Percentiles rank a stretch among this genome's conserved stretches.
Conservation (phyloP, 2,888 invertebrate species). For the Mesorhabditis belari region DNA sequence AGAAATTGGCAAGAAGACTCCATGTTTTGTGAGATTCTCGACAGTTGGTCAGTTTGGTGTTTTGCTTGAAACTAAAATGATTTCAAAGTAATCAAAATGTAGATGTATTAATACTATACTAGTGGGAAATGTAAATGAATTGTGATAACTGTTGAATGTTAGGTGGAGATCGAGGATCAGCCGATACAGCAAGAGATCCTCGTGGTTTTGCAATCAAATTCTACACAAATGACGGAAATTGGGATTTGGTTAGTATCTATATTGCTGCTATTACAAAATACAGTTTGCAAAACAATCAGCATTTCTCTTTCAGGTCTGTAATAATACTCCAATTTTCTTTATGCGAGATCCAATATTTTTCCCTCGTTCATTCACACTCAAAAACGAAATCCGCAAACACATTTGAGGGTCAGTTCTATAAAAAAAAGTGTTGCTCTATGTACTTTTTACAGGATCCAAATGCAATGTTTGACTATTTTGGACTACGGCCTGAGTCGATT, state of each 20-base stretch:
- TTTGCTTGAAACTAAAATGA: background rate
- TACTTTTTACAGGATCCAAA: constrained; percentile 29
- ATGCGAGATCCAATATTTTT: constrained; percentile 63
- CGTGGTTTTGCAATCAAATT: constrained; percentile 59
- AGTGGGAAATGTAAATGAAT: background rate
- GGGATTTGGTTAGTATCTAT: constrained; percentile 55
- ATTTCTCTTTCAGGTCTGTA: constrained; percentile 35
- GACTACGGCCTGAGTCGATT: constrained; percentile 37
- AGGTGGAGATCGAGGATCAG: constrained; percentile 58
- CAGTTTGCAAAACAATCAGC: background rate
- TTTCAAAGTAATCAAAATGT: background rate
- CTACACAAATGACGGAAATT: constrained; percentile 59
- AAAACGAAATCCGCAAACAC: constrained; percentile 78
- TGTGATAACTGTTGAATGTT: too few relatives aligned
- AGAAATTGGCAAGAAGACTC: constrained; percentile 57
- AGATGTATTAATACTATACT: background rate
- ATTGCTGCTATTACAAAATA: background rate
- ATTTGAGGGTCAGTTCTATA: constrained; percentile 64
- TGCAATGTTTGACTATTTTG: constrained; percentile 45
- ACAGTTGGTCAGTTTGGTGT: constrained; percentile 55
- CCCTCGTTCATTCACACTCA: constrained; percentile 92
- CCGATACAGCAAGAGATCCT: constrained; percentile 59
- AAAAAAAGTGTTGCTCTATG: background rate
- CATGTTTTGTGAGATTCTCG: constrained; percentile 56
- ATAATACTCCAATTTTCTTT: constrained; percentile 60